phyloP scores from a whole-genome alignment of 37 sponge, comb jelly and placozoan species.

The Theonella swinhoei region DNA sequence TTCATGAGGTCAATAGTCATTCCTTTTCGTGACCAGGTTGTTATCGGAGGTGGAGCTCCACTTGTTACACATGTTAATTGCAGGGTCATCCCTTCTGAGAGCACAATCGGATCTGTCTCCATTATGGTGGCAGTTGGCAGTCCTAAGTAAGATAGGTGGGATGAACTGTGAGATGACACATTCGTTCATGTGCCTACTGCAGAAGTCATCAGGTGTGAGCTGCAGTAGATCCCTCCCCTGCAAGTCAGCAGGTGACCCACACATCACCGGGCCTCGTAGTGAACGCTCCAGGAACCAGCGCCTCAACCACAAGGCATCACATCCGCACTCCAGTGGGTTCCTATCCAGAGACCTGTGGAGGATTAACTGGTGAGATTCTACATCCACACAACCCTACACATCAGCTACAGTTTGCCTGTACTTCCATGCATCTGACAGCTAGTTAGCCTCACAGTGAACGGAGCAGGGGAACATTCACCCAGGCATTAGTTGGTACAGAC shows the following conservation, averaged over 20 bases:
- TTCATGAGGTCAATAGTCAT: not conserved
- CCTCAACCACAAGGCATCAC: conserved; percentile 32
- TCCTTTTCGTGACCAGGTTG: conserved; percentile 52
- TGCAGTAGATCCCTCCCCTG: not conserved
- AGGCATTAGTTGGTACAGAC: not conserved
- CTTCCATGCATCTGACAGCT: too few species aligned
- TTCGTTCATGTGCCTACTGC: conserved; percentile 45
- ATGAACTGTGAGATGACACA: too few species aligned
- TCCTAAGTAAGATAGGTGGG: not conserved
- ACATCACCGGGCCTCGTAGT: conserved; percentile 20
- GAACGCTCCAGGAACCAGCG: conserved; percentile 2
- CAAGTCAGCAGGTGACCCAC: conserved; percentile 33
- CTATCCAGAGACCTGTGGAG: conserved; percentile 22
- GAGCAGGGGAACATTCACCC: not conserved
- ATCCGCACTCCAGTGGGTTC: conserved; percentile 45
- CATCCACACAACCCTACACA: not conserved
- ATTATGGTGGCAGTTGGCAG: conserved; percentile 13
- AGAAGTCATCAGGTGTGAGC: conserved; percentile 18
- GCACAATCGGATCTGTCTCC: not conserved
- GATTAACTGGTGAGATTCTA: not conserved
- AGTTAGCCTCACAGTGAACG: conserved; percentile 33
- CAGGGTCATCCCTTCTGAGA: conserved; percentile 5
- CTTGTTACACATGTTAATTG: conserved; percentile 26
- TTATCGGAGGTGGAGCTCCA: conserved; percentile 40
- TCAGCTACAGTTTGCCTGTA: too few species aligned